Evolutionary conservation across 2,888 invertebrate species (phyloP).

Genomic region (Epinotia ramella): DNA sequence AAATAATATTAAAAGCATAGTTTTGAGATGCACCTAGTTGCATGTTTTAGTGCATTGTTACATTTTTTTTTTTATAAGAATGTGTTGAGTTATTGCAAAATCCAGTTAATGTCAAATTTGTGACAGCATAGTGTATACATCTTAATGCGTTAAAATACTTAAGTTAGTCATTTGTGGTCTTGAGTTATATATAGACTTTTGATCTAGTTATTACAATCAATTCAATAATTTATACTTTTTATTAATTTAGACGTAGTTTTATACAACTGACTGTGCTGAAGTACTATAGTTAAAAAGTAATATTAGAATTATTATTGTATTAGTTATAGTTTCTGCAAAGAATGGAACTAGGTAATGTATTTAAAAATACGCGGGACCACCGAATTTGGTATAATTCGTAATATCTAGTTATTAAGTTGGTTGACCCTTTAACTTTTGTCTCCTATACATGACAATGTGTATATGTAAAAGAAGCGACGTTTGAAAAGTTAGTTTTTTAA

Average conservation of each 20-base stretch:
- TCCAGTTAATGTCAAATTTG: neutral
- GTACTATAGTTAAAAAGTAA: conserved; percentile 22
- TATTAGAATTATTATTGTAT: conserved; percentile 14
- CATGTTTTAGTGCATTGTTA: conserved; percentile 36
- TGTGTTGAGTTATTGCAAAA: conserved; percentile 1
- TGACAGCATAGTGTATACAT: neutral
- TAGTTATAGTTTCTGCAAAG: conserved; percentile 20
- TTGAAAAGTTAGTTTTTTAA: conserved; percentile 38
- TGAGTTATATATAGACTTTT: neutral
- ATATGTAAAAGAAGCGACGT: conserved; percentile 1
- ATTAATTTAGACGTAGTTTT: conserved; percentile 6
- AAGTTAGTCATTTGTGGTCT: conserved; percentile 6
- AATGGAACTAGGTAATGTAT: conserved; percentile 36
- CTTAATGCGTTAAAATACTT: neutral
- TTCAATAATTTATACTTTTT: conserved; percentile 25
- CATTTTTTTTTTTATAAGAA: neutral
- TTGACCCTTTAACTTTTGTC: conserved; percentile 1
- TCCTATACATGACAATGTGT: conserved; percentile 10
- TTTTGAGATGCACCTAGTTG: conserved; percentile 24
- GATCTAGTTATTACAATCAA: neutral
- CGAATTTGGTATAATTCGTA: conserved; percentile 49
- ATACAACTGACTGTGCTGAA: conserved; percentile 28
- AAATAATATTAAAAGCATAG: conserved; percentile 13
- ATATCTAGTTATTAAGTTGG: conserved; percentile 44
- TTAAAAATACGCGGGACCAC: conserved; percentile 49